Percentiles rank a stretch among this genome's conserved stretches.
phyloP scores from a whole-genome alignment of 1,140 invertebrate genomes.

The Rhyzopertha dominica region DNA sequence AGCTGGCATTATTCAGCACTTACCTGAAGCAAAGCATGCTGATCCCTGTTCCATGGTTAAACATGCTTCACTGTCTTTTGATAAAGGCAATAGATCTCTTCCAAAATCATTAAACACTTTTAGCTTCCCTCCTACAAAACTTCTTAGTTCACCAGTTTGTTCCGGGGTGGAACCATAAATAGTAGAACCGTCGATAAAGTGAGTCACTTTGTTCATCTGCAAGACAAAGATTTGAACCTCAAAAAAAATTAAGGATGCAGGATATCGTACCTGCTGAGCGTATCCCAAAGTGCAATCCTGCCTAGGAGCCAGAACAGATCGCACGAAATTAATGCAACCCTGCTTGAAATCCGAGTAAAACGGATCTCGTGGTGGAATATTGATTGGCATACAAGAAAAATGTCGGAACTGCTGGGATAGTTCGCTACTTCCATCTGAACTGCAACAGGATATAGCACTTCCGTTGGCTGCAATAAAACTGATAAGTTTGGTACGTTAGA shows the following conservation, averaged over 20 bases:
- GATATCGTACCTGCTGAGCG: conserved; percentile 59
- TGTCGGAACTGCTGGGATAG: conserved; percentile 51
- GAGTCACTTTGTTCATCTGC: conserved; percentile 71
- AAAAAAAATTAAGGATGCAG: too few species aligned
- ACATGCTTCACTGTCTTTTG: conserved; percentile 50
- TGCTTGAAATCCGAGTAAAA: conserved; percentile 60
- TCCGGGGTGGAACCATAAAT: conserved; percentile 64
- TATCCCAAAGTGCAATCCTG: conserved; percentile 64
- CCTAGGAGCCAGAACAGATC: conserved; percentile 57
- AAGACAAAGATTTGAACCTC: conserved; percentile 12
- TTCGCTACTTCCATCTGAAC: conserved; percentile 45
- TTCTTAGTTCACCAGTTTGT: conserved; percentile 50
- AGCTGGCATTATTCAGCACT: too few species aligned
- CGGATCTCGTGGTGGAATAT: conserved; percentile 58
- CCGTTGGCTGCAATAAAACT: conserved; percentile 48
- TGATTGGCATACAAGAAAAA: conserved; percentile 69
- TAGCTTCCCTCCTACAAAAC: conserved; percentile 54
- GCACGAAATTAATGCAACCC: conserved; percentile 63
- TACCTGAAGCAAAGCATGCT: conserved; percentile 56
- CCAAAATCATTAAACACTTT: conserved; percentile 57
- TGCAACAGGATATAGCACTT: conserved; percentile 57
- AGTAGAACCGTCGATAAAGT: conserved; percentile 66
- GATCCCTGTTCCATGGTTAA: conserved; percentile 50
- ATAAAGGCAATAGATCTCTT: conserved; percentile 54
- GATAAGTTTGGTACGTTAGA: not conserved